A percentile compares a stretch with the other conserved stretches of the same genome.
phyloP scores from a whole-genome alignment of 2,888 invertebrate genomes.

The Venusia cambrica region DNA sequence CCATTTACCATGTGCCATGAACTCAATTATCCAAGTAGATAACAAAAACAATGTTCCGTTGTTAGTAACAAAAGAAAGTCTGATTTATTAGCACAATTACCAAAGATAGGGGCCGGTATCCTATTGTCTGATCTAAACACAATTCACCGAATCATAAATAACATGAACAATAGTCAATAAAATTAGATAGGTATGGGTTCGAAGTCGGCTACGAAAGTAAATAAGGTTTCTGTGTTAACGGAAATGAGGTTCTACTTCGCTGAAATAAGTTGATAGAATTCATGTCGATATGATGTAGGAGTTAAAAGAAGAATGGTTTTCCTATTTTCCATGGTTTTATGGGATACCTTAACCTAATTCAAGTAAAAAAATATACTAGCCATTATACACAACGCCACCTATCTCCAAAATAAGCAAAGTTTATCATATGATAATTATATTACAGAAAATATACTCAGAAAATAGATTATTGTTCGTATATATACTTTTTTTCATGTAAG shows the following conservation, averaged over 20 bases:
- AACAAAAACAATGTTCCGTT: conserved; percentile 20
- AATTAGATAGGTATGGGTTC: conserved; percentile 63
- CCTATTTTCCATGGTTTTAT: too few relatives aligned
- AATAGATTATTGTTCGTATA: too few relatives aligned
- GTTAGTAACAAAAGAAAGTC: conserved; percentile 57
- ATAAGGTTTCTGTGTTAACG: conserved; percentile 49
- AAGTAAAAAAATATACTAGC: too few relatives aligned
- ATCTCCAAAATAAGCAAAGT: too few relatives aligned
- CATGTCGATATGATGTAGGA: conserved; percentile 33
- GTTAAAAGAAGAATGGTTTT: conserved; percentile 19
- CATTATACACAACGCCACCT: too few relatives aligned
- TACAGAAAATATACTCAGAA: too few relatives aligned
- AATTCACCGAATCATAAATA: conserved; percentile 72
- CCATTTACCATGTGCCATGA: too few relatives aligned
- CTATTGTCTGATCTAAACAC: conserved; percentile 71
- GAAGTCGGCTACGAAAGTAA: conserved; percentile 59
- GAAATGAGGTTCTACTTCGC: conserved; percentile 48
- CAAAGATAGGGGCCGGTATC: conserved; percentile 54
- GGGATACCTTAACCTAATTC: too few relatives aligned
- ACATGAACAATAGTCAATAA: conserved; percentile 74
- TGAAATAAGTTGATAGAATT: conserved; percentile 47
- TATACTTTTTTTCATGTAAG: too few relatives aligned
- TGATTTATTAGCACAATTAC: conserved; percentile 72
- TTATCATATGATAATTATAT: too few relatives aligned
- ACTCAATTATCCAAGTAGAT: conserved; percentile 12